Percentiles rank a stretch among this genome's conserved stretches.
Evolutionary conservation across 2,888 invertebrate genomes (phyloP).

Genomic region (Ectemnius cavifrons): DNA sequence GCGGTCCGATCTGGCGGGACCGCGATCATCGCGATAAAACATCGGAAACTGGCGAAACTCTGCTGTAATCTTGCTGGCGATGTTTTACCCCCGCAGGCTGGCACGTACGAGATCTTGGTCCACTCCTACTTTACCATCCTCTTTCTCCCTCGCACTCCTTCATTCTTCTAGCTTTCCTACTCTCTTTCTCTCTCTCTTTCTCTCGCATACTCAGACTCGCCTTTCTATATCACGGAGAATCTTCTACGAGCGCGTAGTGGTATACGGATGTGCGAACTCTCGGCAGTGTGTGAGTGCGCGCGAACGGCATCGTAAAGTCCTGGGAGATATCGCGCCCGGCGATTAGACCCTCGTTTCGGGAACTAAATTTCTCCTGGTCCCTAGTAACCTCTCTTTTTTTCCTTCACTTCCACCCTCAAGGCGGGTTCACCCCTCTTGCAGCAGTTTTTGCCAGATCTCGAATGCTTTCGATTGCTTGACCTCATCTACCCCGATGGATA

Average conservation of each 20-base stretch:
- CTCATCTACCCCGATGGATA: background rate
- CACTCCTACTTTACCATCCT: constrained; percentile 10
- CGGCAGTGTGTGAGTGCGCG: constrained; percentile 22
- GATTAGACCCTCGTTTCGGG: constrained; percentile 72
- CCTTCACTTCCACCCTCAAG: background rate
- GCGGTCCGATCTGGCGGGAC: constrained; percentile 12
- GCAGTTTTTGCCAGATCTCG: constrained; percentile 23
- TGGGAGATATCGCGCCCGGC: constrained; percentile 67
- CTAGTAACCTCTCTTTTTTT: constrained; percentile 24
- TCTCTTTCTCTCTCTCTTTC: background rate
- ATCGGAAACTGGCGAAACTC: constrained; percentile 72
- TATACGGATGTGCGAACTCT: constrained; percentile 30
- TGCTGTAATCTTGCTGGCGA: constrained; percentile 71
- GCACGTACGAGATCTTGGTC: constrained; percentile 42
- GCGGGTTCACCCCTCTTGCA: background rate
- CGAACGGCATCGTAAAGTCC: constrained; percentile 66
- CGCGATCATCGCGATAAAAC: constrained; percentile 70
- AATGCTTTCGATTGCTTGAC: constrained; percentile 5
- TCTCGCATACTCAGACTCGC: background rate
- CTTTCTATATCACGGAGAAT: too few species aligned
- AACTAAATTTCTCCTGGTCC: constrained; percentile 61
- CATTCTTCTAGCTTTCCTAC: too few species aligned
- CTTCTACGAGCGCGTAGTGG: too few species aligned
- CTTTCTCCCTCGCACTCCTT: background rate
- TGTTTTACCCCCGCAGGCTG: constrained; percentile 67